phyloP scores from a whole-genome alignment of 2,888 invertebrate species.

The Aleiodes testaceus region DNA sequence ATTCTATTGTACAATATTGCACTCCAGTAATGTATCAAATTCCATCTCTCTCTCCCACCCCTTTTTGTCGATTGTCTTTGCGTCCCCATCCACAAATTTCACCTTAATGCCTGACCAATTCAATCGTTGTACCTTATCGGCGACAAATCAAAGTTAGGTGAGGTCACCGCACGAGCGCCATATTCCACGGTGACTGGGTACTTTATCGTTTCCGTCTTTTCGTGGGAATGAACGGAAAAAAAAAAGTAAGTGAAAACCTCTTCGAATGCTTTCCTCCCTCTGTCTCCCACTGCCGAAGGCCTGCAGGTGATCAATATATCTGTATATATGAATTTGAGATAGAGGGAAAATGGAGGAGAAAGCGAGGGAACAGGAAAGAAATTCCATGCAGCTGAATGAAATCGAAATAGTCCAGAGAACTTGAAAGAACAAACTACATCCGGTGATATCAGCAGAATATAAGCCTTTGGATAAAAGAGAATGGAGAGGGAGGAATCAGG shows the following conservation, averaged over 20 bases:
- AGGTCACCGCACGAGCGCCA: neutral
- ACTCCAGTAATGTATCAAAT: slow-evolving; percentile 5
- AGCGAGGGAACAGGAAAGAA: neutral
- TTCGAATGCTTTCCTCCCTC: neutral
- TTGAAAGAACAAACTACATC: slow-evolving; percentile 28
- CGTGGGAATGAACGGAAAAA: neutral
- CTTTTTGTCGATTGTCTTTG: neutral
- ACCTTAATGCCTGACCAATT: slow-evolving; percentile 6
- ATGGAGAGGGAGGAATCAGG: neutral
- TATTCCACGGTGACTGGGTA: slow-evolving; percentile 20
- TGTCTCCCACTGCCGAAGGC: neutral
- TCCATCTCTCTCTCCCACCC: neutral
- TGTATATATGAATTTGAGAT: neutral
- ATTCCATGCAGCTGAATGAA: slow-evolving; percentile 20
- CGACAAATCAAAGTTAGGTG: slow-evolving; percentile 40
- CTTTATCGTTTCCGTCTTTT: slow-evolving; percentile 20
- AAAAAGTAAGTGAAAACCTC: too few species aligned
- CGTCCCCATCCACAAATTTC: neutral
- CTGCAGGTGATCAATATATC: slow-evolving; percentile 5
- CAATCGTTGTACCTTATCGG: slow-evolving; percentile 31
- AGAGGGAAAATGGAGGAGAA: neutral
- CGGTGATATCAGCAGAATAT: slow-evolving; percentile 12
- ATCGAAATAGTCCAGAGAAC: slow-evolving; percentile 24
- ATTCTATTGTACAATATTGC: slow-evolving; percentile 4
- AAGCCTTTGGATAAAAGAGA: slow-evolving; percentile 16